These are phyloP conservation scores for Panthera tigris DNA, from an alignment of 2,113 vertebrate species.

Conservation along the genomic window DNA sequence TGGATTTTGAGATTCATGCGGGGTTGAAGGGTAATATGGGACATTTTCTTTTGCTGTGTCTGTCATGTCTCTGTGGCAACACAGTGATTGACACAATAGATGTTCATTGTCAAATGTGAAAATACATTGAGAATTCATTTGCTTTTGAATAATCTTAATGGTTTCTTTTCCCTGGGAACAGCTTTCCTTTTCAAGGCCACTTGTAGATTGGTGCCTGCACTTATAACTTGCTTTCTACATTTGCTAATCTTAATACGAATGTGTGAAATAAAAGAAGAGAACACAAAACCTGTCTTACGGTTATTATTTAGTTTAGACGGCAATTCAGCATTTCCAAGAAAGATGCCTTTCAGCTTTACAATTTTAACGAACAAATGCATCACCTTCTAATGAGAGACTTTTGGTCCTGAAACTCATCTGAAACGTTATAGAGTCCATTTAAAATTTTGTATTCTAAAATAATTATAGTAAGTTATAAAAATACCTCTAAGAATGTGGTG, in stretches of 20 bases:
- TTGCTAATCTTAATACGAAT: not conserved
- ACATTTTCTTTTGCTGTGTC: not conserved
- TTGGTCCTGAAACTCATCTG: not conserved
- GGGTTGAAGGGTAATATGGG: not conserved
- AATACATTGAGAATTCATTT: not conserved
- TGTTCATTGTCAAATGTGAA: not conserved
- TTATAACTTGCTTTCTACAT: not conserved
- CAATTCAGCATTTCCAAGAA: not conserved
- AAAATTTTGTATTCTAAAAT: not conserved
- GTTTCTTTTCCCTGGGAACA: not conserved
- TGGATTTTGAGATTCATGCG: not conserved
- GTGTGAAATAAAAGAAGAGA: not conserved
- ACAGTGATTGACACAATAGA: not conserved
- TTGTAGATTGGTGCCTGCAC: not conserved
- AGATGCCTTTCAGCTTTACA: not conserved
- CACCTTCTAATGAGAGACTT: not conserved
- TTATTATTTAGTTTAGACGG: not conserved
- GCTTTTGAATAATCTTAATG: not conserved
- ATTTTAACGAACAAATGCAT: conserved; percentile 12
- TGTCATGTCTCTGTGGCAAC: not conserved
- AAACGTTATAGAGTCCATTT: not conserved
- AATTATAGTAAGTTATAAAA: not conserved
- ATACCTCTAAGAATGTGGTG: not conserved
- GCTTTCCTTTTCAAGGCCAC: not conserved
- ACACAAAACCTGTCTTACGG: not conserved